Evolutionary conservation across 2,888 invertebrate genomes (phyloP).

Genomic region (Ophion ventricosus): DNA sequence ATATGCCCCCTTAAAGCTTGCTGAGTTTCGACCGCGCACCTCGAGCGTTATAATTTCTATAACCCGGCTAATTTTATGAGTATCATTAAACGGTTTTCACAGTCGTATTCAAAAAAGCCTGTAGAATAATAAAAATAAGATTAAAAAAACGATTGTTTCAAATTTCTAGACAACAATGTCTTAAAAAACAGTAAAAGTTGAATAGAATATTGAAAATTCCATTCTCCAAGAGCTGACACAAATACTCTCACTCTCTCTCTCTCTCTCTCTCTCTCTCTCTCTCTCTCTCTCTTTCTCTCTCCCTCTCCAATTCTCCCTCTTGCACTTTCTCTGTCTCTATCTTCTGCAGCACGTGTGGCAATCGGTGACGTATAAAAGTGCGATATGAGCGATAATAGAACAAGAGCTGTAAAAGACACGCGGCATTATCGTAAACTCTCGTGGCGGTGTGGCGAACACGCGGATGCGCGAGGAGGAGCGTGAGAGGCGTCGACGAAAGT

Average conservation of each 20-base stretch:
- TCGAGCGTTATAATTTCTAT: no score
- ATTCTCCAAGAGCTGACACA: not conserved
- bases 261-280: not conserved
- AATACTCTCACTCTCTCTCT: not conserved
- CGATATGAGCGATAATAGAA: conserved; percentile 18
- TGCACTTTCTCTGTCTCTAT: not conserved
- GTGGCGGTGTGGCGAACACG: conserved; percentile 18
- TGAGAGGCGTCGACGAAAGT: conserved; percentile 79
- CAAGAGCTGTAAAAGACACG: conserved; percentile 37
- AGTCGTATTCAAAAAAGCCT: no score
- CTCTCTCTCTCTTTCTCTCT: not conserved
- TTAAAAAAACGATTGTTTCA: no score
- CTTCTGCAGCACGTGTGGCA: conserved; percentile 1
- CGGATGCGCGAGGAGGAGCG: conserved; percentile 54
- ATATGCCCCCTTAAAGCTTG: no score
- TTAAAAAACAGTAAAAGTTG: not conserved
- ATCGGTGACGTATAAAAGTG: conserved; percentile 1
- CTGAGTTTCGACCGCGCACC: no score
- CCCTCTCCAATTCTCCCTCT: no score
- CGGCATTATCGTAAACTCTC: conserved; percentile 24
- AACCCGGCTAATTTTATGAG: no score
- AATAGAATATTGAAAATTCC: not conserved
- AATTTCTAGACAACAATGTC: no score
- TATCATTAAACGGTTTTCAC: no score
- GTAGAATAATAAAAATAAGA: no score